Base-by-base conservation (phyloP, 2,888 invertebrate species). In the Spicauda simplicius region DNA sequence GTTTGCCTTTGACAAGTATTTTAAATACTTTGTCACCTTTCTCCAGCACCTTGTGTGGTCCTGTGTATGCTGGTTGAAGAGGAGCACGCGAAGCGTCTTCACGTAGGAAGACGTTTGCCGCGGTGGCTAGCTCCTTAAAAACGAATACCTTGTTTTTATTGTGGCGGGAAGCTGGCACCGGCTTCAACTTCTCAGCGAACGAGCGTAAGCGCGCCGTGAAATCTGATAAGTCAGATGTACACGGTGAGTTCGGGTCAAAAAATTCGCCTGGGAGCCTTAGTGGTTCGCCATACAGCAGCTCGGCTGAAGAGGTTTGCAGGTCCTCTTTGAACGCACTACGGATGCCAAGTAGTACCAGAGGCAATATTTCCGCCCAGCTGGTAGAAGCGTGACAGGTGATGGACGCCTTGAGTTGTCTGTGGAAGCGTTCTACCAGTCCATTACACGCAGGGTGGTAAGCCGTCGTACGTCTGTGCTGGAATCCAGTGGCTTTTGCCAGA, bases 361-460 rank as follows among this genome's bases (percentile, higher is more conserved):
- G 73, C 7, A 74, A 50, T 0, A 69, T 52, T n/a, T 76, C 73
- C 0, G 68, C 45, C 73, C 75, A 75, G 58, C 60, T 70, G 12
- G 19, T 10, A 19, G 12, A 41, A 19, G 25, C 53, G 30, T 72
- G 69, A 41, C 72, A 72, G 11, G 45, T 60, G 2, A 68, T 70
- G 6, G 70, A 60, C 0, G 68, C 48, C 41, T 70, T 68, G 4
- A 70, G 37, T 41, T 70, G 70, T 19, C 70, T 52, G n/a, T 70
- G 70, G 61, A 82, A 70, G 14, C 77, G 33, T 48, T 78, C 75
- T 0, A 78, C 64, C 14, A 76, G 37, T 2, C 77, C 77, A 53
- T 78, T 77, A 33, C 72, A 64, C 0, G 70, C 69, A 1, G 75
- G 77, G 18, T 79, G 77, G 25, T 76, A 77, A 0, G 79, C 75